These are phyloP conservation scores for Anhinga rufa DNA, from an alignment of 2,113 vertebrate species.

Conservation along the genomic window DNA sequence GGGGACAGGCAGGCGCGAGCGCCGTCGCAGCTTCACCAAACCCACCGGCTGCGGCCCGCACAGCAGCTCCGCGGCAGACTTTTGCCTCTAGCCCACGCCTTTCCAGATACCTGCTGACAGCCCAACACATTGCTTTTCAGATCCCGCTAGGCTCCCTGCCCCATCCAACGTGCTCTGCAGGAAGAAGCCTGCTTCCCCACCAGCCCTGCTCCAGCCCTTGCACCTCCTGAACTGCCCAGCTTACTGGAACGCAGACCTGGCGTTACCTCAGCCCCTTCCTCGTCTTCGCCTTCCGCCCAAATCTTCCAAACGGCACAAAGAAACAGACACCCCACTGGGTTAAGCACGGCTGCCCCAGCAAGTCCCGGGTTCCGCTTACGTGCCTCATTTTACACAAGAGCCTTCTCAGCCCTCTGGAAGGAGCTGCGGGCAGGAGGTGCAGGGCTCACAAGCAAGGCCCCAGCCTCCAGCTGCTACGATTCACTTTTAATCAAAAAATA, in stretches of 20 bases:
- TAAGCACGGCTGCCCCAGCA: not conserved
- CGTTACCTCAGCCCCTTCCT: not conserved
- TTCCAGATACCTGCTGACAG: not conserved
- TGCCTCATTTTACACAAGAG: no score
- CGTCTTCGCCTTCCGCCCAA: not conserved
- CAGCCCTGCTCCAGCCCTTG: not conserved
- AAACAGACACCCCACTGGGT: rapidly evolving
- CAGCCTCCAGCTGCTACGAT: not conserved
- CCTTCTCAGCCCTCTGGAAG: not conserved
- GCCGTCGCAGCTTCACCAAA: not conserved
- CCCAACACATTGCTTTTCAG: rapidly evolving
- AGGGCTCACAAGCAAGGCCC: not conserved
- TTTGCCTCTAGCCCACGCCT: not conserved
- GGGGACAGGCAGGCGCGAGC: not conserved
- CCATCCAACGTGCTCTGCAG: not conserved
- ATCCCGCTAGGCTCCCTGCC: not conserved
- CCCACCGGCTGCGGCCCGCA: not conserved
- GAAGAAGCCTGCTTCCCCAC: not conserved
- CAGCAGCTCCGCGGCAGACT: not conserved
- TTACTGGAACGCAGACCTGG: no score
- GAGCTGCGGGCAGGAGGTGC: rapidly evolving
- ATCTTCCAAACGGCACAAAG: not conserved
- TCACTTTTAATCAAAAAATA: not conserved
- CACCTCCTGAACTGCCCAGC: not conserved
- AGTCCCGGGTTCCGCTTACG: not conserved